Percentiles rank a stretch among this genome's conserved stretches.
Evolutionary conservation across 2,113 vertebrate species (phyloP).

Genomic region (Oxyruncus cristatus): DNA sequence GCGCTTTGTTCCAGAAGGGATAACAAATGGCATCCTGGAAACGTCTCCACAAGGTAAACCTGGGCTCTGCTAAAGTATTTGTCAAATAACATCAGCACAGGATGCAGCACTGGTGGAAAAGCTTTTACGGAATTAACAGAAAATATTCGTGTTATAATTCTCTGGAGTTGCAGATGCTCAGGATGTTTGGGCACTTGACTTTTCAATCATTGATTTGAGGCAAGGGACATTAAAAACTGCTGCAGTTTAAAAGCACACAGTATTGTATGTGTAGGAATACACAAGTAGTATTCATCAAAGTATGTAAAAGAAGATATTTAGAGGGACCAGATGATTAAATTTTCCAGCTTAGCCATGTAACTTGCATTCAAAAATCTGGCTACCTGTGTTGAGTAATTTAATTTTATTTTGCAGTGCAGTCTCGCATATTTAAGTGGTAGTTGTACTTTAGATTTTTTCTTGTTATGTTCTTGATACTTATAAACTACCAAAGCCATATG

Average conservation of each 20-base stretch:
- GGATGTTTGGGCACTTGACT: not conserved
- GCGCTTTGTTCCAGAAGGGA: conserved; percentile 92
- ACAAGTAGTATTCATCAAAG: not conserved
- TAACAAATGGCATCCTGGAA: conserved; percentile 89
- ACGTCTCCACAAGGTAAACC: conserved; percentile 84
- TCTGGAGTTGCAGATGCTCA: not conserved
- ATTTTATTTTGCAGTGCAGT: not conserved
- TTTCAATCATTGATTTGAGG: not conserved
- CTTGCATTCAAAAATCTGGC: not conserved
- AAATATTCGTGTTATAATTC: not conserved
- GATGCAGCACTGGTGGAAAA: not conserved
- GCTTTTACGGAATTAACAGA: not conserved
- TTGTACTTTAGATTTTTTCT: not conserved
- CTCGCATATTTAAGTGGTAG: not conserved
- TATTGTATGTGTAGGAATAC: not conserved
- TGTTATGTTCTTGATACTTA: not conserved
- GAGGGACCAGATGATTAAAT: not conserved
- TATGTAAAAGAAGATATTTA: not conserved
- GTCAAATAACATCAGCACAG: not conserved
- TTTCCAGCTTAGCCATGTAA: not conserved
- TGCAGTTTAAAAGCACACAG: not conserved
- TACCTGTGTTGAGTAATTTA: not conserved
- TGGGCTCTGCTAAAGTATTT: not conserved
- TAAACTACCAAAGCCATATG: not conserved
- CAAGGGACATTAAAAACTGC: not conserved